Evolutionary conservation across 2,888 invertebrate species (phyloP).

Genomic region (Amaurobius ferox): DNA sequence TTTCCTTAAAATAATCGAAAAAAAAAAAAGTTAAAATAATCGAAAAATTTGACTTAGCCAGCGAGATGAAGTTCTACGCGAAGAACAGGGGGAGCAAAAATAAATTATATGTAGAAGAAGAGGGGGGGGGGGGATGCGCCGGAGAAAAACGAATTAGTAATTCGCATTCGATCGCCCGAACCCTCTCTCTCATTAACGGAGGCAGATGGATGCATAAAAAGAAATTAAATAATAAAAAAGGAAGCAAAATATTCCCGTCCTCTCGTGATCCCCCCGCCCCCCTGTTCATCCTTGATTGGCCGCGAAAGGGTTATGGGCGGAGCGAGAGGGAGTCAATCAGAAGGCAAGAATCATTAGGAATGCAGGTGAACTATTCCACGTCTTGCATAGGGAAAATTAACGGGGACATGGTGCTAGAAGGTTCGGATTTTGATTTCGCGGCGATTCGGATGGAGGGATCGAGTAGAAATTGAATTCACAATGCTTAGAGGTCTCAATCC

Average conservation of each 20-base stretch:
- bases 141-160: slow-evolving; percentile 65
- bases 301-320: slow-evolving; percentile 71
- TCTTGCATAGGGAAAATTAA: slow-evolving; percentile 64
- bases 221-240: slow-evolving; percentile 65
- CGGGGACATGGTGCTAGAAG: slow-evolving; percentile 64
- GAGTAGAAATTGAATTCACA: neutral
- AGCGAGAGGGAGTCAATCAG: slow-evolving; percentile 69
- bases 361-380: slow-evolving; percentile 70
- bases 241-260: slow-evolving; percentile 56
- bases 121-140: neutral
- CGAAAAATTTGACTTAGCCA: slow-evolving; percentile 63
- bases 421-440: slow-evolving; percentile 66
- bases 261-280: slow-evolving; percentile 52
- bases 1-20: neutral
- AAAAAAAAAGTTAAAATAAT: slow-evolving; percentile 52
- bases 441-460: slow-evolving; percentile 24
- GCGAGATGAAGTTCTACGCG: slow-evolving; percentile 32
- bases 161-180: slow-evolving; percentile 59
- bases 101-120: slow-evolving; percentile 46
- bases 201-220: slow-evolving; percentile 21
- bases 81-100: slow-evolving; percentile 30
- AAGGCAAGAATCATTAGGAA: slow-evolving; percentile 71
- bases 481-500: neutral
- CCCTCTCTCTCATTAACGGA: slow-evolving; percentile 55
- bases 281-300: slow-evolving; percentile 59